Base-by-base conservation (phyloP, 2,888 invertebrate genomes). In the Eilema griseolum region DNA sequence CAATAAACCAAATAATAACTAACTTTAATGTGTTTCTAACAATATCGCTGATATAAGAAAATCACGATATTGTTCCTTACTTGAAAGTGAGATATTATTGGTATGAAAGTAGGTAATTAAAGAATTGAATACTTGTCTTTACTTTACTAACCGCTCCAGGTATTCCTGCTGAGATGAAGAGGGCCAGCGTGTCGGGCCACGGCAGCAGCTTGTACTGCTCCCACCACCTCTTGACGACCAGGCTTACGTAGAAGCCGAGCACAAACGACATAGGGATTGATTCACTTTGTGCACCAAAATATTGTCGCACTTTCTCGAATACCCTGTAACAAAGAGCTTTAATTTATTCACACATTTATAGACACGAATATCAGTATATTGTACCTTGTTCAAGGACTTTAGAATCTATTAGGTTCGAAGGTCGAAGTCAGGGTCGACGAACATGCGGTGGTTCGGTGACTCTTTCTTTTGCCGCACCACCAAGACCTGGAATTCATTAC, bases 241-340 rank as follows among this genome's bases (percentile, higher is more conserved):
- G 96, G 85, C 97, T 98, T 78, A 99, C 99, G 95, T 99, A 99
- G 96, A 99, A 99, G 72, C 99, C 99, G 81, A 99, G 96, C 69
- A 99, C 98, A 95, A 99, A 99, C 41, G 99, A 98, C 97, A 99
- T 98, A 57, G 99, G 99, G 88, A 99, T 98, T 73, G 98, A 97
- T 90, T 98, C 98, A 88, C 97, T 97, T 92, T 98, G 98, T 85
- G 97, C 97, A 72, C 98, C 97, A 90, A 98, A 99, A 94, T 99
- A 98, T 81, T 96, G 96, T 59, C 98, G 97, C 68, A 99, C 97
- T 91, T 96, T 97, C 93, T 98, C 98, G 95, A 99, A 99, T 86
- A 97, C 94, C 93, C 98, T 99, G 96, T n/a, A 95, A 95, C 82
- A 78, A 69, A 80, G 71, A 74, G 23, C 65, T 24, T 20, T 33